Base-by-base conservation (phyloP, 2,888 invertebrate species). In the Sclerodermus sp. region DNA sequence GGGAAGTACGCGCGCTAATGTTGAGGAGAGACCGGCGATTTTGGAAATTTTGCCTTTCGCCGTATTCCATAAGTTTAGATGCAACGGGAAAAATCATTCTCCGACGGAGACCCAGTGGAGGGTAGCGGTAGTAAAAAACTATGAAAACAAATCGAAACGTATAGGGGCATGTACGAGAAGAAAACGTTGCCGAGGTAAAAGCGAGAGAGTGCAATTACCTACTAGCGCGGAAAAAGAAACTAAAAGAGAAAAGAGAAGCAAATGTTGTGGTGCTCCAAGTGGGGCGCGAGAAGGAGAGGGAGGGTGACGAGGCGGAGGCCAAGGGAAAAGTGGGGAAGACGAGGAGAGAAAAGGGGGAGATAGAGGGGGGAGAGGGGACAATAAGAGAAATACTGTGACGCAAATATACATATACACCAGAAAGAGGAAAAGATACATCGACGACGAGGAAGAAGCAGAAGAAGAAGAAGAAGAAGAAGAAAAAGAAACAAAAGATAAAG, bases 151-250 rank as follows among this genome's bases (percentile, higher is more conserved):
- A 52, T 65, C 65, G 66, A 69, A 68, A 65, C 64, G 64, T 57
- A 66, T 61, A 64, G 58, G 49, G 61, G 53, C 40, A 52, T 39
- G 42, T 31, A 50, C 30, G 56, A 57, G 57, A 69, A 68, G 64
- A 71, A 67, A 67, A 64, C 63, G 59, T 63, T 51, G 61, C 62
- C 56, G 55, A 58, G 66, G 69, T 69, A 70, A 67, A 68, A 65
- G 66, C 64, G 63, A 66, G 68, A 70, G 73, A 68, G 70, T 62
- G 71, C 74, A 74, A 76, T 76, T 76, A 76, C 71, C 74, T 67
- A 66, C 64, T 62, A 71, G 73, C 73, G 62, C 58, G 73, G 70
- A 73, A 75, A 34, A 75, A 74, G 67, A 71, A 75, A 73, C 70
- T 64, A 71, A 71, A 70, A 70, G 66, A 61, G 66, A 47, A 55